Evolutionary conservation across 2,113 vertebrate species (phyloP).

Genomic region (Nannospalax galili): DNA sequence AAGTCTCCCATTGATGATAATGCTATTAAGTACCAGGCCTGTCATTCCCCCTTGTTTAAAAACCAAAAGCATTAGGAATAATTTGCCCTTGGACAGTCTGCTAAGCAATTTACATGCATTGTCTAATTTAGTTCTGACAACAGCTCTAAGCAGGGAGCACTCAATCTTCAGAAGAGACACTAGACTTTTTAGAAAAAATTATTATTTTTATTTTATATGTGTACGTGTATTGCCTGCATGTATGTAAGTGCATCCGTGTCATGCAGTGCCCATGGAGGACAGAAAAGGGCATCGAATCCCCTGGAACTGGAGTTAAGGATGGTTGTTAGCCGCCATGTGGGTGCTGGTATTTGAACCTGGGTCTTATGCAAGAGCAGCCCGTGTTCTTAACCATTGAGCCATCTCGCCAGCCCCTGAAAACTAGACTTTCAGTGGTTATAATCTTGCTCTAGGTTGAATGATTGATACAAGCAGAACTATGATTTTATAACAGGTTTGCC

Average conservation of each 20-base stretch:
- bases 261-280: too few species aligned
- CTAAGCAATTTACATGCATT: accelerated
- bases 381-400: too few species aligned
- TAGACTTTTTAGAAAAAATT: too few species aligned
- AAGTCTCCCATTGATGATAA: background rate
- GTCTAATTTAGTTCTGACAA: background rate
- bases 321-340: too few species aligned
- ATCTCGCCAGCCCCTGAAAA: too few species aligned
- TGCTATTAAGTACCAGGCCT: background rate
- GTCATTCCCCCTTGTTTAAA: background rate
- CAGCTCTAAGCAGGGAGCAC: background rate
- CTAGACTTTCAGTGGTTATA: background rate
- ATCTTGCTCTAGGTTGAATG: background rate
- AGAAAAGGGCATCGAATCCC: too few species aligned
- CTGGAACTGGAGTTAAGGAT: too few species aligned
- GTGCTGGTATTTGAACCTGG: too few species aligned
- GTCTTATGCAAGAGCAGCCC: too few species aligned
- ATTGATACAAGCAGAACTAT: background rate
- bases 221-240: too few species aligned
- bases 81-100: background rate
- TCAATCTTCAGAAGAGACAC: background rate
- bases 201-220: too few species aligned
- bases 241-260: too few species aligned
- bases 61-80: background rate
- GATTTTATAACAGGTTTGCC: background rate